Evolutionary conservation across 92 coral and sea anemone species (phyloP), one percentile per base, ranked within the genome.

Genomic region (Epizoanthus ramosus): DNA sequence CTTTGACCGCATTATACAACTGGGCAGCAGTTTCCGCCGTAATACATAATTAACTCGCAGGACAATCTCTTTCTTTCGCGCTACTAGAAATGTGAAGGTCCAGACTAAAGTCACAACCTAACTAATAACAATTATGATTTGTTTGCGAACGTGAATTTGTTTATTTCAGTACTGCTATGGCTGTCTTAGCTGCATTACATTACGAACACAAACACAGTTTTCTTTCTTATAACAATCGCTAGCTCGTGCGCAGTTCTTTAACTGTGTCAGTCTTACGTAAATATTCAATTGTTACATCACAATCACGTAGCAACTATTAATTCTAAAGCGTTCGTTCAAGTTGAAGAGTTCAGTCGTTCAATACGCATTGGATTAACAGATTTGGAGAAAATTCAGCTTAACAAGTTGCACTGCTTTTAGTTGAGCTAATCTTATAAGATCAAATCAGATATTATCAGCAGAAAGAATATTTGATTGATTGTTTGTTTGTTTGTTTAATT

Each of bases 251-350:
- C 39, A 15, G 72, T 35, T 67, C 23, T 67, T 65, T 65, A 12
- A 8, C 70, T 14, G 18, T 25, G 6, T 65, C 70, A 28, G 15
- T 12, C 4, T 1, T 67, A 67, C 72, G 71, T 8, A 31, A 65
- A 65, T 10, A 28, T 3, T 13, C 72, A 67, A 67, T 33, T 67
- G 72, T 67, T 67, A 33, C 72, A 67, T 67, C 72, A 67, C 37
- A 71, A 41, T 37, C 31, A 16, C 39, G 41, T 45, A 33, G 71
- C 16, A 65, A 37, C 45, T 65, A 25, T 28, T 6, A 65, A 37
- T 1, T 65, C 28, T 8, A 65, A 65, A 33, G 43, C 54, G 10
- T 45, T 13, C 15, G 14, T 14, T 67, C 72, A 9, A 33, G 71
- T 66, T 66, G 7, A 2, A 33, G 21, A 17, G 19, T 33, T 31